Base-by-base conservation (phyloP, 2,797 vertebrate genomes). In the Pseudotriccus pelzelni region DNA sequence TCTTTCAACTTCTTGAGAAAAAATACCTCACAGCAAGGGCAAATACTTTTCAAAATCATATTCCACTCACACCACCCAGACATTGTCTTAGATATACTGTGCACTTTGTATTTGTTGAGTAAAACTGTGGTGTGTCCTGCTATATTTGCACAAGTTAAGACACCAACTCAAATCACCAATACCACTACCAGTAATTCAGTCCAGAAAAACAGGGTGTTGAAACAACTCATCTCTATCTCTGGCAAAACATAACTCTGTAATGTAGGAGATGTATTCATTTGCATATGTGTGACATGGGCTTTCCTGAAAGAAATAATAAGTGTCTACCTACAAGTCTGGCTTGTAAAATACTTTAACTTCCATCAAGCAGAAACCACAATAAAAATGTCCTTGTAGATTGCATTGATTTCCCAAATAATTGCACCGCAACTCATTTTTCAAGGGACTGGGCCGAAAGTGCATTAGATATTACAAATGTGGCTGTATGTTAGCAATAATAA, bases 321-420 rank as follows among this genome's bases (percentile, higher is more conserved):
- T 28, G 19, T 78, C 82, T 86, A 58, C 19, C 49, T 66, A 37
- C n/a, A 72, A 77, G 30, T 25, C 62, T 84, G 41, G 43, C 23
- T 70, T 90, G 14, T 72, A 68, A 89, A 92, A 79, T 73, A 62
- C 25, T 78, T 91, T 72, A 43, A 62, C 13, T 68, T 81, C 64
- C 53, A 86, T 80, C 41, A 44, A 50, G 58, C 59, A 76, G 21
- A 93, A 78, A 49, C 24, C 36, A 44, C 63, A 91, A 96, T 66
- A 85, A 77, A 84, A 83, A 83, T 18, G 12, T 60, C 53, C n/a
- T 68, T 50, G 30, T 53, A 58, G 12, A 13, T 53, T 76, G 43
- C 73, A 94, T 34, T 84, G 77, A 92, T 91, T 89, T 93, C 76
- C 85, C 46, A 80, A 73, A 63, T 84, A 89, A 90, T 59, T 82